These are phyloP conservation scores for Deroplatys truncata DNA, from an alignment of 2,888 invertebrate genomes.

Conservation along the genomic window DNA sequence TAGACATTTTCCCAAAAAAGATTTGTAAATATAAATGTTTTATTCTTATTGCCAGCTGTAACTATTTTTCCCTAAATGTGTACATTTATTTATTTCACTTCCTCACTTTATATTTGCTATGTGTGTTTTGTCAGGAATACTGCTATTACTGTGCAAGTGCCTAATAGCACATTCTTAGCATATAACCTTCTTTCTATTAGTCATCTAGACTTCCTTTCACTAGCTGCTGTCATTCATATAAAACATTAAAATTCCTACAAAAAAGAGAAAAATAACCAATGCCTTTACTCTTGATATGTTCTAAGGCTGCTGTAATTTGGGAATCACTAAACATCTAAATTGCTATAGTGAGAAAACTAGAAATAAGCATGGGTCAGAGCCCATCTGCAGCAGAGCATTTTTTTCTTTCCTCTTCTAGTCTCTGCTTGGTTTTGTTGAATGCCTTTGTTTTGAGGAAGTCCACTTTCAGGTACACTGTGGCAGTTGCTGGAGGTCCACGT, in stretches of 20 bases:
- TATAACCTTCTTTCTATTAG: too few species aligned
- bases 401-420: conserved; percentile 66
- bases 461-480: conserved; percentile 81
- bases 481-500: conserved; percentile 20
- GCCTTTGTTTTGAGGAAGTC: conserved; percentile 93
- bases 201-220: too few species aligned
- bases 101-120: too few species aligned
- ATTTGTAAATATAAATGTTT: too few species aligned
- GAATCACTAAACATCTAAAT: background rate
- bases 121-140: too few species aligned
- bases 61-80: too few species aligned
- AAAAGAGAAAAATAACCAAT: background rate
- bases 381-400: conserved; percentile 39
- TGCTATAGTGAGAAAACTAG: background rate
- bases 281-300: background rate
- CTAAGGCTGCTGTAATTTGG: background rate
- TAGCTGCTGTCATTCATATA: too few species aligned
- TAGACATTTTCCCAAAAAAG: too few species aligned
- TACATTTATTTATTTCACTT: too few species aligned
- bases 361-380: background rate
- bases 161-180: too few species aligned
- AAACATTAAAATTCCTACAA: background rate
- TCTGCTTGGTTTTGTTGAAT: conserved; percentile 79
- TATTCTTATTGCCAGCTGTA: too few species aligned
- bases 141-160: too few species aligned